Conservation (phyloP, 2,888 invertebrate species). For the Cheilosia impressa region DNA sequence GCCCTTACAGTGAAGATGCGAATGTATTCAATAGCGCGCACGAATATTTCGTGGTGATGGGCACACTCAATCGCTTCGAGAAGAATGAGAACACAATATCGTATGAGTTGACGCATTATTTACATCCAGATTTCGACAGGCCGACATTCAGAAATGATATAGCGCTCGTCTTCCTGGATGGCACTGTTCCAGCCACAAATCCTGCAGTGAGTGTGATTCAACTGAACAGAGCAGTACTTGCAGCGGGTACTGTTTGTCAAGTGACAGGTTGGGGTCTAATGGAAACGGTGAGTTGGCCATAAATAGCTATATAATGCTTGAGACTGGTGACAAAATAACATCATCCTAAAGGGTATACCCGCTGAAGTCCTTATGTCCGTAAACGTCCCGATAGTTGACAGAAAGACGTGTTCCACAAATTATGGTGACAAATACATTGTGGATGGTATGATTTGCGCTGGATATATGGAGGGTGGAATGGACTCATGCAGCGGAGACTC, state of each 20-base stretch:
- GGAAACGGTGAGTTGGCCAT: slow-evolving; percentile 76
- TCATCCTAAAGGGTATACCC: slow-evolving; percentile 64
- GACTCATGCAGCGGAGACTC: slow-evolving; percentile 94
- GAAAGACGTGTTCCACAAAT: slow-evolving; percentile 79
- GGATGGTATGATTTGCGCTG: slow-evolving; percentile 90
- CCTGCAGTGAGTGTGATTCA: slow-evolving; percentile 79
- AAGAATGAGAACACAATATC: slow-evolving; percentile 77
- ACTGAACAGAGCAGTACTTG: slow-evolving; percentile 73
- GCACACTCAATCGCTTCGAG: slow-evolving; percentile 80
- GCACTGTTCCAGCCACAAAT: slow-evolving; percentile 79
- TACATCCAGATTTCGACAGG: slow-evolving; percentile 77
- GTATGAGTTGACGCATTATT: slow-evolving; percentile 77
- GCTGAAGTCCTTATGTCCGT: slow-evolving; percentile 78
- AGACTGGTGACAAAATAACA: background rate
- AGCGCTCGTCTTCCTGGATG: slow-evolving; percentile 79
- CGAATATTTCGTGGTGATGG: slow-evolving; percentile 80
- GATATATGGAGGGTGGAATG: slow-evolving; percentile 89
- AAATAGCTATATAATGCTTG: background rate
- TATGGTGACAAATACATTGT: slow-evolving; percentile 84
- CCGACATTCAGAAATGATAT: slow-evolving; percentile 79
- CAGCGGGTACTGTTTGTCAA: slow-evolving; percentile 78
- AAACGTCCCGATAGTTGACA: slow-evolving; percentile 78
- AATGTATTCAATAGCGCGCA: slow-evolving; percentile 62
- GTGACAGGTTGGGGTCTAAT: slow-evolving; percentile 82
- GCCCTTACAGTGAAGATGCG: slow-evolving; percentile 16